Conservation (phyloP, 2,888 invertebrate species). For the Mythimna lalbum region DNA sequence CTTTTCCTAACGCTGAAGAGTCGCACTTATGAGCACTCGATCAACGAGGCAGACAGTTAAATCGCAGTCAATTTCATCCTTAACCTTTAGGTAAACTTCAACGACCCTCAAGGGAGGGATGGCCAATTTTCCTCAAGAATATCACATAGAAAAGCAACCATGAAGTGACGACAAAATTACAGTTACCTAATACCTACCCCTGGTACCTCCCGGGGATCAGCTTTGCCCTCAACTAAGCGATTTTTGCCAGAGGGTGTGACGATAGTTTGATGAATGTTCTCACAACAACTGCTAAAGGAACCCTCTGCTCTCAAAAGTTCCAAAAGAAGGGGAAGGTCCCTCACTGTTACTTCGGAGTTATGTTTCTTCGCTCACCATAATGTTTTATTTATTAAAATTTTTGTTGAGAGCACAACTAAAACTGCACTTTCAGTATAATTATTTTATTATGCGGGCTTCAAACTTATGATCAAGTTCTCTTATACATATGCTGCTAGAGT, state of each 20-base stretch:
- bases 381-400: constrained; percentile 3
- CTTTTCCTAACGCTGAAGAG: background rate
- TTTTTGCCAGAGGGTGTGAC: constrained; percentile 48
- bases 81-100: too few relatives aligned
- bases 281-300: constrained; percentile 32
- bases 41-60: too few relatives aligned
- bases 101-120: background rate
- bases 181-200: background rate
- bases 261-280: constrained; percentile 58
- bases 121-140: constrained; percentile 8
- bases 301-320: constrained; percentile 40
- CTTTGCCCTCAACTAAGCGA: constrained; percentile 35
- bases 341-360: constrained; percentile 7
- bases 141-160: background rate
- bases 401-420: constrained; percentile 1
- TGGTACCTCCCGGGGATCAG: background rate
- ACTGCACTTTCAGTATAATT: background rate
- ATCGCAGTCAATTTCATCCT: too few relatives aligned
- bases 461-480: background rate
- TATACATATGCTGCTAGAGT: too few relatives aligned
- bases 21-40: too few relatives aligned
- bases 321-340: constrained; percentile 20
- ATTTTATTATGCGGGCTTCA: background rate
- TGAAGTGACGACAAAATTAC: constrained; percentile 5
- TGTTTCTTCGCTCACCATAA: background rate